Base-by-base conservation (phyloP, 2,888 invertebrate species). In the Lasius fuliginosus region DNA sequence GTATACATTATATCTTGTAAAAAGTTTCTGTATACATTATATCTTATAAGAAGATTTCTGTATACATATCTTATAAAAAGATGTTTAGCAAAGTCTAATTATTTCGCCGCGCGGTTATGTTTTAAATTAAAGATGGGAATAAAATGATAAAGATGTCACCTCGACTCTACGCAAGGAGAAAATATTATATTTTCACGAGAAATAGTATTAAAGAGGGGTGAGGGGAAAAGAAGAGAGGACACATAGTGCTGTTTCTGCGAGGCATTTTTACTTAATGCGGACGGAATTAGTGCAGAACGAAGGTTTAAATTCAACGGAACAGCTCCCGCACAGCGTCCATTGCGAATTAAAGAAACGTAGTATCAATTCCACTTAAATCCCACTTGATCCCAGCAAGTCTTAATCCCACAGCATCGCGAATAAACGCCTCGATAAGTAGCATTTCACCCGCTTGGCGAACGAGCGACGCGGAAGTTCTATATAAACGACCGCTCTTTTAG, bases 291-390 rank as follows among this genome's bases (percentile, higher is more conserved):
- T 30, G 73, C 60, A 6, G 18, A 30, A 23, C n/a, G 56, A 30
- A 46, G 58, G 60, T 30, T 69, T 60, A 69, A 69, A 69, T 36
- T 79, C 60, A 6, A 33, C 27, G 42, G 3, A 77, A 42, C n/a
- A n/a, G 23, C 8, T 23, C 27, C 12, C n/a, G 27, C 42, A 67
- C 56, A 60, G 71, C 36, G 33, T 67, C 68, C 56, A 15, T 5
- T 3, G 56, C 30, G 46, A 81, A 73, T 60, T n/a, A 46, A 71
- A 23, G 71, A 56, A 79, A 79, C 56, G 58, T 58, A 71, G 27
- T 68, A 77, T 77, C 27, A 40, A 56, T 77, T 36, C 46, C 33
- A 60, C 36, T 71, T 81, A 71, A 81, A 71, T 46, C 73, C 71
- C 46, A 53, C 58, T 79, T 79, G 71, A 79, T 79, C 71, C 46